Evolutionary conservation across 2,888 invertebrate species (phyloP).

Genomic region (Ctena decussata): DNA sequence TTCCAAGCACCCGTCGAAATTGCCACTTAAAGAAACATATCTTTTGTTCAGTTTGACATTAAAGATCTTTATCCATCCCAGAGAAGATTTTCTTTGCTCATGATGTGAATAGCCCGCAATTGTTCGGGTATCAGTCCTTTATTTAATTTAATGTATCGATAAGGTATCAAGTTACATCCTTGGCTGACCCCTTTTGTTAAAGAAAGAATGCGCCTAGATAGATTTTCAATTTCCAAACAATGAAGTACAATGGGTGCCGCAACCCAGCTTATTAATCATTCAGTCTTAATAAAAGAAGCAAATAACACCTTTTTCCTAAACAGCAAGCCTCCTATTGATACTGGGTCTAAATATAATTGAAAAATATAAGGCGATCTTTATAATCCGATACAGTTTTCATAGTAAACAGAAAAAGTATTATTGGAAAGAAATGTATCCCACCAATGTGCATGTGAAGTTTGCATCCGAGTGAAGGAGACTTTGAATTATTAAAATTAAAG

Average conservation of each 20-base stretch:
- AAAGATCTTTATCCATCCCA: constrained; percentile 5
- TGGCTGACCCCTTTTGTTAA: constrained; percentile 12
- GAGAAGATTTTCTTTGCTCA: constrained; percentile 11
- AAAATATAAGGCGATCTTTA: not conserved
- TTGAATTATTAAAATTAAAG: no score
- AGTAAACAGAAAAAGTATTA: no score
- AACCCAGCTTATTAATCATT: constrained; percentile 10
- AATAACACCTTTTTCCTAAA: not conserved
- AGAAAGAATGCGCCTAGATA: not conserved
- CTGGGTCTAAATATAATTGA: not conserved
- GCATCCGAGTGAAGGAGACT: no score
- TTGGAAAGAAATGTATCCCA: no score
- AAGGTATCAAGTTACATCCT: not conserved
- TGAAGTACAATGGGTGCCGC: constrained; percentile 10
- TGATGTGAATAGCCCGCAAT: constrained; percentile 3
- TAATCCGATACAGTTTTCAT: not conserved
- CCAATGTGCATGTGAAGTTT: no score
- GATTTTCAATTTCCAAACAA: constrained; percentile 12
- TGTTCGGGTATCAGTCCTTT: constrained; percentile 11
- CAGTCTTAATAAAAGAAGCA: constrained; percentile 3
- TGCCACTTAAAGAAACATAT: constrained; percentile 16
- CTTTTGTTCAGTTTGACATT: constrained; percentile 1
- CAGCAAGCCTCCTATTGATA: not conserved
- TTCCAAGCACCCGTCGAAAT: constrained; percentile 9
- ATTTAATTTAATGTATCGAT: constrained; percentile 17